A percentile compares a stretch with the other conserved stretches of the same genome.
These are phyloP conservation scores for Cylindroiulus punctatus DNA, from an alignment of 2,888 invertebrate genomes.

Conservation along the genomic window DNA sequence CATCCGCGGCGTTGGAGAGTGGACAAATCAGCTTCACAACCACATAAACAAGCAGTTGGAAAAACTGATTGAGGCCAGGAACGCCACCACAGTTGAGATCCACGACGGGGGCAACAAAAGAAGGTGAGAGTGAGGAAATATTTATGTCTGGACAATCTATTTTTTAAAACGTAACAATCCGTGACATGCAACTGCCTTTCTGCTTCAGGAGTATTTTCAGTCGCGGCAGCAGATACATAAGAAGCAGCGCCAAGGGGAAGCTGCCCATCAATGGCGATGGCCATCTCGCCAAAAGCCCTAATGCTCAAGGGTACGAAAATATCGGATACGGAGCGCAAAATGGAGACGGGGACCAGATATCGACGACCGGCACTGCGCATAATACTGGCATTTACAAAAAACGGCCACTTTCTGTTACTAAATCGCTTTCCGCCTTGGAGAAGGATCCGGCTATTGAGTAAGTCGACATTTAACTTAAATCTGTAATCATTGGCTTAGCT, in stretches of 20 bases:
- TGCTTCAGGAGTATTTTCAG: constrained; percentile 51
- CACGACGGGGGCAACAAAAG: constrained; percentile 24
- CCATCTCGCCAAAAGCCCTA: background rate
- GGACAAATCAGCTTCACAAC: constrained; percentile 87
- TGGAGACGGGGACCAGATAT: background rate
- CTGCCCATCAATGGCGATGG: constrained; percentile 48
- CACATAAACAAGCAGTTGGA: constrained; percentile 85
- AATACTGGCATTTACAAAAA: constrained; percentile 4
- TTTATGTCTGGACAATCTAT: background rate
- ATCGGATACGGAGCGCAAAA: constrained; percentile 1
- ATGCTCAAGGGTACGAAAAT: constrained; percentile 48
- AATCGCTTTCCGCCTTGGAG: constrained; percentile 52
- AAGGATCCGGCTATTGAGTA: background rate
- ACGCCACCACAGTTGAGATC: constrained; percentile 26
- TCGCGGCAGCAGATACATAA: constrained; percentile 50
- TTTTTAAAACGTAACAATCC: background rate
- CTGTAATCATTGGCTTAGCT: too few relatives aligned
- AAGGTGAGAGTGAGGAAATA: background rate
- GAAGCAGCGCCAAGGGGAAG: constrained; percentile 35
- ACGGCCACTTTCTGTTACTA: background rate
- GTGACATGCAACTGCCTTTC: background rate
- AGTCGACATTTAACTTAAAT: background rate
- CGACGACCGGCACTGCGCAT: background rate
- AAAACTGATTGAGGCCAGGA: constrained; percentile 57
- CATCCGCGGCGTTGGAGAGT: constrained; percentile 91